Evolutionary conservation across 2,888 invertebrate genomes (phyloP).

Genomic region (Cheilosia soror): DNA sequence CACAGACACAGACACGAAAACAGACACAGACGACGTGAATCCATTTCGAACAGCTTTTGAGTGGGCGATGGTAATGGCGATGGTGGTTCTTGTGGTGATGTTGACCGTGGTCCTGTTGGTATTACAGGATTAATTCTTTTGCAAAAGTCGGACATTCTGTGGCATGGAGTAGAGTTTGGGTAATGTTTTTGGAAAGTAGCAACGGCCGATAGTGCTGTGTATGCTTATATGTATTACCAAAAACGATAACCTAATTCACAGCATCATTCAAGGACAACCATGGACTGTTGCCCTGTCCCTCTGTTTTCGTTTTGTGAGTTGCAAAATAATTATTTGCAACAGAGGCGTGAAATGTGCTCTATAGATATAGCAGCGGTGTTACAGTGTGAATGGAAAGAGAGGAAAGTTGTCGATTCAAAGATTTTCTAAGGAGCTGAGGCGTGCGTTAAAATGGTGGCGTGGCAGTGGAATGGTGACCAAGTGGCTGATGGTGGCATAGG

Average conservation of each 20-base stretch:
- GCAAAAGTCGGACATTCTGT: conserved; percentile 49
- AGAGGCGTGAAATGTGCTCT: conserved; percentile 1
- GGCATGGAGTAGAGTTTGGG: conserved; percentile 23
- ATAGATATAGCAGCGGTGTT: neutral
- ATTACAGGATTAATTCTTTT: conserved; percentile 61
- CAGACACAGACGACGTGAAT: conserved; percentile 42
- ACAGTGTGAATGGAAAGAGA: conserved; percentile 18
- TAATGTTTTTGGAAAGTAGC: conserved; percentile 27
- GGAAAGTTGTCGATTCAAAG: neutral
- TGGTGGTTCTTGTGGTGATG: conserved; percentile 53
- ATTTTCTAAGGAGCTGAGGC: no score
- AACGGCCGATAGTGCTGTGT: neutral
- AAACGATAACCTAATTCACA: conserved; percentile 54
- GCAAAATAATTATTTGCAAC: conserved; percentile 23
- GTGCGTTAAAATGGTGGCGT: no score
- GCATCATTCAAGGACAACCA: conserved; percentile 44
- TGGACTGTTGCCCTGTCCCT: conserved; percentile 6
- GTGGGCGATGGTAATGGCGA: conserved; percentile 15
- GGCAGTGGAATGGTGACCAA: no score
- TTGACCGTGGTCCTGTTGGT: conserved; percentile 56
- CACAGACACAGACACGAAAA: conserved; percentile 8
- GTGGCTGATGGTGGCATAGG: no score
- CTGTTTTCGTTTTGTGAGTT: conserved; percentile 4
- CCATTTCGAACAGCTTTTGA: conserved; percentile 21
- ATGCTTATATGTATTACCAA: neutral